Conservation (phyloP, 37 sponge, comb jelly and placozoan genomes). For the Axinella damicornis region DNA sequence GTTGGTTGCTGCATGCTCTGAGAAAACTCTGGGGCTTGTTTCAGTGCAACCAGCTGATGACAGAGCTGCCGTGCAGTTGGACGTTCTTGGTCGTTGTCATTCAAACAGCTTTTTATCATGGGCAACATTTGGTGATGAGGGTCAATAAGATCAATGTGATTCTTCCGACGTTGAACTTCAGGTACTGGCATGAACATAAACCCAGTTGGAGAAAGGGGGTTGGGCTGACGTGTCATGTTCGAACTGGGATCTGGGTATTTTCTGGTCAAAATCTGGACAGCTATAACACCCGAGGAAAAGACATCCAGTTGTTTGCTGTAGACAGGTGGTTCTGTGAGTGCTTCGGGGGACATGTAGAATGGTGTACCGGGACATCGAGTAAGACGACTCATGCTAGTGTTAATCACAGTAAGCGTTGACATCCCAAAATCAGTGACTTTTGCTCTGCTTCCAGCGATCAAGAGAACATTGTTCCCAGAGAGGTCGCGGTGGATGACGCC, state of each 20-base stretch:
- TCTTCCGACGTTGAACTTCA: conserved; percentile 8
- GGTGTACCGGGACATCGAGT: conserved; percentile 39
- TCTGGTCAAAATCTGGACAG: conserved; percentile 26
- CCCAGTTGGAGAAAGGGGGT: not conserved
- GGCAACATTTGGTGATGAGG: not conserved
- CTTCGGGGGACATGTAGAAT: conserved; percentile 47
- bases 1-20: not conserved
- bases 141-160: conserved; percentile 1
- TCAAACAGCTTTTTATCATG: not conserved
- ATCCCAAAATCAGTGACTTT: conserved; percentile 47
- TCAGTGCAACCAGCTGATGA: not conserved
- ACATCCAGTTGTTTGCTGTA: conserved; percentile 36
- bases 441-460: not conserved
- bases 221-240: not conserved
- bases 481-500: conserved; percentile 25
- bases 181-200: not conserved
- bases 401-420: not conserved
- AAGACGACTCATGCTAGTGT: not conserved
- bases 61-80: conserved; percentile 4
- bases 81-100: conserved; percentile 14
- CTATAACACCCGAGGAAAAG: conserved; percentile 31
- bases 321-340: not conserved
- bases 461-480: conserved; percentile 35
- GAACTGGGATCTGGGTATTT: conserved; percentile 10
- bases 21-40: not conserved